Conservation (phyloP, 2,113 vertebrate species). For the Leucopsar rothschildi region DNA sequence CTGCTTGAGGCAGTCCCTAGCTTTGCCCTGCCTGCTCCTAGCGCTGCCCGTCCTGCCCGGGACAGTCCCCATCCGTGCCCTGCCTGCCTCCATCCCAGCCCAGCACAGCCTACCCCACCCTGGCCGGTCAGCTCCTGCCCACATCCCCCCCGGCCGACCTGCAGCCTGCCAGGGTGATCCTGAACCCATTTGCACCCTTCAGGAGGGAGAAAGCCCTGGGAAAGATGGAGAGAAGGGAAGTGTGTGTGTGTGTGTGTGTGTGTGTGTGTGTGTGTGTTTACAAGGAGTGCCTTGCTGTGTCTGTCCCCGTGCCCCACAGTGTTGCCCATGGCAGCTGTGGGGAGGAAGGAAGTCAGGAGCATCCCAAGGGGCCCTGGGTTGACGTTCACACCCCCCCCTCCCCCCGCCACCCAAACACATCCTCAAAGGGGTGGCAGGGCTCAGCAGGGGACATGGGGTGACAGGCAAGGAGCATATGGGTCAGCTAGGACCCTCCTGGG, state of each 20-base stretch:
- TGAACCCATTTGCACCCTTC: not conserved
- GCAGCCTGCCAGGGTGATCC: not conserved
- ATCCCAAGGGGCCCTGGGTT: not conserved
- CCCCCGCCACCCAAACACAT: not conserved
- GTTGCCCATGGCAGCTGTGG: not conserved
- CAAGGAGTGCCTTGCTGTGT: not conserved
- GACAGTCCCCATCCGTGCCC: not conserved
- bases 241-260: no score
- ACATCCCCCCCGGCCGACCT: not conserved
- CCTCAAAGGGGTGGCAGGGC: not conserved
- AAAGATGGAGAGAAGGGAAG: not conserved
- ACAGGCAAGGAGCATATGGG: not conserved
- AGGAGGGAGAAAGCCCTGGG: not conserved
- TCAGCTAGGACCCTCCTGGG: not conserved
- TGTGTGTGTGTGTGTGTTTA: no score
- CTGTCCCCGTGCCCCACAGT: not conserved
- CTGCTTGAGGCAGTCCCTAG: not conserved
- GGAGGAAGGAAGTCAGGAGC: not conserved
- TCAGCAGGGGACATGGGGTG: not conserved
- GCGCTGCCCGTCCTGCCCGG: not conserved
- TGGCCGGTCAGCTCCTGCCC: not conserved
- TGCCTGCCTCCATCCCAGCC: not conserved
- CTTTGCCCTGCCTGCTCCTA: not conserved
- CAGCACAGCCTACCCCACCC: not conserved
- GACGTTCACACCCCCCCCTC: not conserved